A percentile compares a stretch with the other conserved stretches of the same genome.
phyloP scores from a whole-genome alignment of 1,140 invertebrate species.

The Orchesella cincta region DNA sequence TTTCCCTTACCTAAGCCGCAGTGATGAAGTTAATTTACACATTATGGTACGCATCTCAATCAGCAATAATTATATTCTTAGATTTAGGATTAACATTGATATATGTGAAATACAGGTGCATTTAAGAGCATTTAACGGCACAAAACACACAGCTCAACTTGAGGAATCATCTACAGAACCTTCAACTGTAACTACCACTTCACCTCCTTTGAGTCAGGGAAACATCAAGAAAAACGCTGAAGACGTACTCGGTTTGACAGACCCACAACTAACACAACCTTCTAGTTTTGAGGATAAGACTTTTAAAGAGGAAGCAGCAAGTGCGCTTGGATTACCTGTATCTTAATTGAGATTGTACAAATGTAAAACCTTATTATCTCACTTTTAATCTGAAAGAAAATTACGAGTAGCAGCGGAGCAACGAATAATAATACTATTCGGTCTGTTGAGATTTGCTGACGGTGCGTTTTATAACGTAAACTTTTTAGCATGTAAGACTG shows the following conservation, averaged over 20 bases:
- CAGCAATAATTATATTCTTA: background rate
- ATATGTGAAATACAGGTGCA: constrained; percentile 60
- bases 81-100: background rate
- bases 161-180: too few species aligned
- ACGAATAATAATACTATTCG: too few species aligned
- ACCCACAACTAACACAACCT: background rate
- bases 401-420: too few species aligned
- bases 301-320: constrained; percentile 18
- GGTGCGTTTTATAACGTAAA: too few species aligned
- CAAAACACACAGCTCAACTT: constrained; percentile 55
- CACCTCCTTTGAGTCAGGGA: background rate
- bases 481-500: too few species aligned
- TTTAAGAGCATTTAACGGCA: constrained; percentile 63
- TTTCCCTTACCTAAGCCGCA: constrained; percentile 86
- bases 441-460: too few species aligned
- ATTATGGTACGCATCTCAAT: constrained; percentile 68
- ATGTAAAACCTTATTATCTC: too few species aligned
- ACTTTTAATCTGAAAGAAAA: too few species aligned
- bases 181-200: background rate
- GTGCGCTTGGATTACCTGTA: background rate
- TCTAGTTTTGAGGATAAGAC: background rate
- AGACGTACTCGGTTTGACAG: background rate
- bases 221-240: constrained; percentile 1
- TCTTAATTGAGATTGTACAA: too few species aligned
- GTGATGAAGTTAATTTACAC: constrained; percentile 87